Evolutionary conservation across 2,797 vertebrate genomes (phyloP), one percentile per base, ranked within the genome.

Genomic region (Spondyliosoma cantharus): DNA sequence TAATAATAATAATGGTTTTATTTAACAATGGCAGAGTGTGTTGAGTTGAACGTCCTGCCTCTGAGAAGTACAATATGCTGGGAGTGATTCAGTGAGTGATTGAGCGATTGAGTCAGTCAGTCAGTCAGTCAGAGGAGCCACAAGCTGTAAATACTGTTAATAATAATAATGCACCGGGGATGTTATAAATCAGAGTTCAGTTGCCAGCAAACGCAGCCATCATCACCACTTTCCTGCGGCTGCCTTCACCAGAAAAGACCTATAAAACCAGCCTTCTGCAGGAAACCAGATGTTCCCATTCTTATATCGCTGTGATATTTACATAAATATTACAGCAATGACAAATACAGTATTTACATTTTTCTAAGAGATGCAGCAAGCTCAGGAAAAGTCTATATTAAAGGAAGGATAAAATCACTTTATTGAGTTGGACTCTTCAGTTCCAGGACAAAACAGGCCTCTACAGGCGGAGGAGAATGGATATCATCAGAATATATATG

Each of bases 211-310:
- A 71, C 49, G 70, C 9, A 42, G 42, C 48, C 76, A 70, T 89
- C 85, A 85, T 25, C 84, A 71, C 58, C 75, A 74, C 71, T 66
- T 71, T 76, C 54, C 60, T 50, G 66, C 16, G 61, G 76, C 70
- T 74, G 70, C 59, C 20, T 74, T 37, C 43, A 32, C 37, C 43
- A 42, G 3, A 3, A 42, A 68, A 62, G 2, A 58, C 15, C 67
- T 65, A 48, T 75, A 83, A 90, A 84, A 57, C 4, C 53, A 58
- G 12, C 24, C 19, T 32, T 16, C 42, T 62, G 50, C 48, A 60
- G 42, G 61, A 75, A 85, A 78, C 48, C 80, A 88, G 67, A 87
- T 90, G 85, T 85, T 71, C 54, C 32, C 62, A 43, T 85, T 71
- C 54, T 42, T 59, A 43, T 61, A 43, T 17, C 32, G 27, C 27